Evolutionary conservation across 2,888 invertebrate genomes (phyloP).

Genomic region (Gnatocerus cornutus): DNA sequence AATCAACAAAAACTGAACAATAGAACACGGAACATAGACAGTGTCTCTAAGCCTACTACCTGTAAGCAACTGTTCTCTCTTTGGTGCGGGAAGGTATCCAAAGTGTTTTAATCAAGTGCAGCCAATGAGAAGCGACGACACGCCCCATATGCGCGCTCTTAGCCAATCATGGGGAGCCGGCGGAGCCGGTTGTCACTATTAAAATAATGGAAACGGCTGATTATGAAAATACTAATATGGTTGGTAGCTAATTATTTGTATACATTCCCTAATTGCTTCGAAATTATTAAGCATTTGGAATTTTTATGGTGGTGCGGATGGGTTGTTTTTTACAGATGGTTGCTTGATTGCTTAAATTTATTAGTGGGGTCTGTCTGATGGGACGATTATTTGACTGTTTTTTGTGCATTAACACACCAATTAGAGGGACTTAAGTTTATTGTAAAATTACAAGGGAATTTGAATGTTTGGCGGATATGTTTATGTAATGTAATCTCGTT

Average conservation of each 20-base stretch:
- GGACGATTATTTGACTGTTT: neutral
- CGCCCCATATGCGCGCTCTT: constrained; percentile 43
- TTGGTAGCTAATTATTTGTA: constrained; percentile 70
- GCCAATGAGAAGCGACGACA: constrained; percentile 62
- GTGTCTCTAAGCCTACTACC: constrained; percentile 64
- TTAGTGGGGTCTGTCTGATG: constrained; percentile 7
- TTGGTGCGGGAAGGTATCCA: constrained; percentile 59
- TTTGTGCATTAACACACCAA: neutral
- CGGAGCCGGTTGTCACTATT: constrained; percentile 62
- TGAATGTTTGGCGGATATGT: constrained; percentile 1
- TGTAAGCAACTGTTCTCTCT: constrained; percentile 67
- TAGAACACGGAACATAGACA: constrained; percentile 49
- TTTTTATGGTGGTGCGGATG: constrained; percentile 34
- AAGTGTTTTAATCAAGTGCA: constrained; percentile 57
- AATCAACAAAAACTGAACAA: constrained; percentile 55
- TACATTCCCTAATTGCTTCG: constrained; percentile 64
- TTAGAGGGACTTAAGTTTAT: constrained; percentile 5
- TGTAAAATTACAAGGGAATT: neutral
- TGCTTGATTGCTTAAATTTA: constrained; percentile 48
- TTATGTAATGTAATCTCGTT: constrained; percentile 7
- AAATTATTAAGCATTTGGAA: constrained; percentile 58
- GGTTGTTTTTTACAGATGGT: constrained; percentile 50
- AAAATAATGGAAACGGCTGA: constrained; percentile 70
- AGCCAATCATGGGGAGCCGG: constrained; percentile 63
- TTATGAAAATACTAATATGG: constrained; percentile 70